Percentiles rank a stretch among this genome's conserved stretches.
phyloP scores from a whole-genome alignment of 2,797 vertebrate genomes.

The Xenops minutus region DNA sequence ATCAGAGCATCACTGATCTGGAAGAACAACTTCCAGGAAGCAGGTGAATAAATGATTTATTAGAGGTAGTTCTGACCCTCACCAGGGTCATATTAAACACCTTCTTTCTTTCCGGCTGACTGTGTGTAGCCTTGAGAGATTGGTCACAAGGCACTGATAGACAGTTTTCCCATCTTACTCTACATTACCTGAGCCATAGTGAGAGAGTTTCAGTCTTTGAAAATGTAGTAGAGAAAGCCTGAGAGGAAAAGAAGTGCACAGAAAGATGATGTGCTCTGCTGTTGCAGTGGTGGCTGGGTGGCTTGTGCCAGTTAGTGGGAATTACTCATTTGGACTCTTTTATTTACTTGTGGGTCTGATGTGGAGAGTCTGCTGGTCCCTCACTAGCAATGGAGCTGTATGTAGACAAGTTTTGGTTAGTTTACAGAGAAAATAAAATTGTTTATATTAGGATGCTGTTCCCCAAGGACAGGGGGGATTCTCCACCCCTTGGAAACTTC shows the following conservation, averaged over 20 bases:
- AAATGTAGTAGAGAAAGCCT: not conserved
- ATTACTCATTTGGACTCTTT: not conserved
- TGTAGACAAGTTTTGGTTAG: not conserved
- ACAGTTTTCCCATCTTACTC: not conserved
- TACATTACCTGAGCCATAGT: not conserved
- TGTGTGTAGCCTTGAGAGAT: not conserved
- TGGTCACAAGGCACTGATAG: not conserved
- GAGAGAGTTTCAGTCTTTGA: not conserved
- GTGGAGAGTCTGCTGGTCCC: not conserved
- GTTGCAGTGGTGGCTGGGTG: too few relatives aligned
- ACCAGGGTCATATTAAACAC: not conserved
- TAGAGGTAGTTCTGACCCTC: constrained; percentile 4
- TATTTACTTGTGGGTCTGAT: not conserved
- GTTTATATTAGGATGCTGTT: not conserved
- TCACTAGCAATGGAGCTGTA: not conserved
- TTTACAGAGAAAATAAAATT: not conserved
- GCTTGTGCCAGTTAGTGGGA: not conserved
- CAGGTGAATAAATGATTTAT: constrained; percentile 26
- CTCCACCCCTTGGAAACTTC: not conserved
- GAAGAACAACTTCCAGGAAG: constrained; percentile 38
- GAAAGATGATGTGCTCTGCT: not conserved
- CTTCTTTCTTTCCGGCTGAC: not conserved
- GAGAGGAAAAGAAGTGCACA: not conserved
- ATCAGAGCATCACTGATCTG: constrained; percentile 14
- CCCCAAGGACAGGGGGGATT: not conserved